Evolutionary conservation across 2,797 vertebrate species (phyloP), one percentile per base, ranked within the genome.

Genomic region (Brotula barbata): DNA sequence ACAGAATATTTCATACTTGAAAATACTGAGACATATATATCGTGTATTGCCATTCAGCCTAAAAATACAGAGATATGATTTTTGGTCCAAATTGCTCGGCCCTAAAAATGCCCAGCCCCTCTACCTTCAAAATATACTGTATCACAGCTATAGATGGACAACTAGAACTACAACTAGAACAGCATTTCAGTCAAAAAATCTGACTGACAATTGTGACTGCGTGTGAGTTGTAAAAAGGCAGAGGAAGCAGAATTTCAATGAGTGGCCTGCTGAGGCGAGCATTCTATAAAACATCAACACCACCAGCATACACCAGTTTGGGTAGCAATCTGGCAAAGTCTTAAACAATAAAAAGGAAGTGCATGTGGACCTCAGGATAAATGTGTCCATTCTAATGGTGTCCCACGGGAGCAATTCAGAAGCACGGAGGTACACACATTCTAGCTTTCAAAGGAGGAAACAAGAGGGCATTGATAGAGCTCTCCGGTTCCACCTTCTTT

Each of bases 261-360:
- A 70, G 44, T 7, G 16, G 37, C 56, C 46, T 25, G 44, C 62
- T 23, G 58, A 51, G 47, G 52, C 21, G 67, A 69, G 57, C 3
- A 43, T 65, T 70, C 50, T 41, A n/a, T 23, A 37, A 74, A 64
- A 58, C 63, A 58, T 75, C n/a, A 71, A 49, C 39, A 58, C 19
- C 33, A 48, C 51, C 58, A 41, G 58, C 65, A 80, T 72, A 73
- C 54, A 64, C 58, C 74, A 46, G 49, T 62, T 55, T 34, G 67
- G 58, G 66, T 61, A 71, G 66, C 68, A 84, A 74, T 79, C 62
- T 85, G 75, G 70, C 58, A 74, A 69, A 9, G 63, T 62, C 60
- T 39, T 53, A 55, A 66, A 87, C 83, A 88, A 85, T 80, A 58
- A 84, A 74, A 68, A 82, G 82, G 81, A 88, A 89, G 85, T 75